Evolutionary conservation across 2,888 invertebrate species (phyloP).

Genomic region (Eueremaeus valkanovi): DNA sequence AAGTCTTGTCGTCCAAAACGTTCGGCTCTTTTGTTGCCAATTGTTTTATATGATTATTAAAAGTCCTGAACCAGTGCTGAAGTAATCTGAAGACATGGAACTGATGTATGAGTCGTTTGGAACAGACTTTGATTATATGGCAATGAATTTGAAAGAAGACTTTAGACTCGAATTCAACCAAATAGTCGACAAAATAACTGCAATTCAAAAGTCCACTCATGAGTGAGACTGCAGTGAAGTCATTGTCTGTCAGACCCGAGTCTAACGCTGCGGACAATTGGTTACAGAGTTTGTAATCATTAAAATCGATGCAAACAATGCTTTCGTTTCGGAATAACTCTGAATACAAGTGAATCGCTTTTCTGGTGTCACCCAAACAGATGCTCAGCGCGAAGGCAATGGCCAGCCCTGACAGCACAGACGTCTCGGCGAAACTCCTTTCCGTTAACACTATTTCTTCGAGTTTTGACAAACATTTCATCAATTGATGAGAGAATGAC

Average conservation of each 20-base stretch:
- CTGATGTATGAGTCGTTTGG: constrained; percentile 6
- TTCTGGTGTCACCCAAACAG: not conserved
- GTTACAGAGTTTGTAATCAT: not conserved
- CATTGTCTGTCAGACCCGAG: not conserved
- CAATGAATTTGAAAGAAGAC: constrained; percentile 14
- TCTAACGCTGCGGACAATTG: not conserved
- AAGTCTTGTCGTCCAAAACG: not conserved
- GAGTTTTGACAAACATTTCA: constrained; percentile 19
- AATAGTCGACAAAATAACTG: constrained; percentile 9
- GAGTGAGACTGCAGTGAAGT: constrained; percentile 26
- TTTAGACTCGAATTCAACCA: constrained; percentile 5
- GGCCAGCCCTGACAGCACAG: constrained; percentile 25
- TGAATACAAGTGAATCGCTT: constrained; percentile 15
- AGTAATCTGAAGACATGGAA: constrained; percentile 35
- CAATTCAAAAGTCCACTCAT: constrained; percentile 34
- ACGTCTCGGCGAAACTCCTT: constrained; percentile 1
- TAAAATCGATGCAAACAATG: not conserved
- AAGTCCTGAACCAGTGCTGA: constrained; percentile 15
- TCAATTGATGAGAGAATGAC: not conserved
- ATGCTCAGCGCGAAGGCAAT: not conserved
- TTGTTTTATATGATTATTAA: not conserved
- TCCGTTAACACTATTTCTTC: constrained; percentile 6
- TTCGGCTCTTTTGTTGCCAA: not conserved
- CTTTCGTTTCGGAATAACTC: not conserved
- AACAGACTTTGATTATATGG: constrained; percentile 17